These are phyloP conservation scores for Mobula birostris DNA, from an alignment of 2,113 vertebrate genomes.

Conservation along the genomic window DNA sequence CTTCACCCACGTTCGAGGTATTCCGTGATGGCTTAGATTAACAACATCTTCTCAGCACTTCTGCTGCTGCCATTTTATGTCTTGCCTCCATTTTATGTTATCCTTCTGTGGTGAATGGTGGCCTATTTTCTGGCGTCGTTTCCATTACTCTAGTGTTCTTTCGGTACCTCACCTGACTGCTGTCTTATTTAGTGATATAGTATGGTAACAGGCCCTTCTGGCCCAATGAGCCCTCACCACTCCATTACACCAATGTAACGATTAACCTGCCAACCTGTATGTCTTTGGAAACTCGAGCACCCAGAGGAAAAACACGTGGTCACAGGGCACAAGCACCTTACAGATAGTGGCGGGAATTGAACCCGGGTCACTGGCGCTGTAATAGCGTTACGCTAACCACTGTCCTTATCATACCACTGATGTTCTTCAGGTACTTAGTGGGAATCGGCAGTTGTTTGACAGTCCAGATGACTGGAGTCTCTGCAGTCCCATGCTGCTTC, in stretches of 20 bases:
- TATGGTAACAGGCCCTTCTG: no score
- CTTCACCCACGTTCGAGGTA: not conserved
- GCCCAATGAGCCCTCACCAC: no score
- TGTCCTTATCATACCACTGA: no score
- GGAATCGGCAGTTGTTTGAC: not conserved
- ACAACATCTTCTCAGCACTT: not conserved
- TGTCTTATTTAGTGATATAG: not conserved
- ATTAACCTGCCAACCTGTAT: no score
- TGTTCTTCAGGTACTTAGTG: not conserved
- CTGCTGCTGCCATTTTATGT: not conserved
- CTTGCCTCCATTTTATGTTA: not conserved
- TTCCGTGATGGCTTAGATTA: not conserved
- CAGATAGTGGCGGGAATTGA: no score
- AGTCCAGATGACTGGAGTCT: not conserved
- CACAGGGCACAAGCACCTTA: no score
- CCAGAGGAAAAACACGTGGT: no score
- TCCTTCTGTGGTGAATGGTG: not conserved
- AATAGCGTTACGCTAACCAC: no score
- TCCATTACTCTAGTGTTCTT: not conserved
- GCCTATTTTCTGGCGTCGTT: not conserved
- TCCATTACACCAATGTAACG: no score
- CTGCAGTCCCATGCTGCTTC: not conserved
- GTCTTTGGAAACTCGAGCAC: no score
- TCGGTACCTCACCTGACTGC: not conserved
- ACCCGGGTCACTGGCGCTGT: no score